A percentile compares a stretch with the other conserved stretches of the same genome.
Conservation (phyloP, 2,888 invertebrate genomes). For the Cetonia aurata region DNA sequence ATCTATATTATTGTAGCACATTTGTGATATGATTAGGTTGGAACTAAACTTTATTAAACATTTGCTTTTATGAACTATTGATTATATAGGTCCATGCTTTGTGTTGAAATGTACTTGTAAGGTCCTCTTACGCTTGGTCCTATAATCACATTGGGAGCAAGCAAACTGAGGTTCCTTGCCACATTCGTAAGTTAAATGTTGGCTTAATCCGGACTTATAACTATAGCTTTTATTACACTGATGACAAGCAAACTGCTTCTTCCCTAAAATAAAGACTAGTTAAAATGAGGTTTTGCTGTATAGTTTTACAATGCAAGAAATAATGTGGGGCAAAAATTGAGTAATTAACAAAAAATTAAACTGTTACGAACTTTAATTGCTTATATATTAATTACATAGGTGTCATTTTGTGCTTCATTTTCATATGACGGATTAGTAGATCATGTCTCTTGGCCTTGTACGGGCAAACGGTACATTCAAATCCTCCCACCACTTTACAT, state of each 20-base stretch:
- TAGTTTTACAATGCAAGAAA: not conserved
- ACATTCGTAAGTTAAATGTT: conserved; percentile 62
- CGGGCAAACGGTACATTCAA: conserved; percentile 13
- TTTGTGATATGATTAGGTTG: no score
- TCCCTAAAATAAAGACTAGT: conserved; percentile 1
- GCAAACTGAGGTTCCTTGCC: conserved; percentile 66
- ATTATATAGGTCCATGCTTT: no score
- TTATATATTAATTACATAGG: conserved; percentile 4
- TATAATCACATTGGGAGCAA: conserved; percentile 48
- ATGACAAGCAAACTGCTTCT: conserved; percentile 29
- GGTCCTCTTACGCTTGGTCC: conserved; percentile 70
- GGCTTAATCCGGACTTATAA: conserved; percentile 41
- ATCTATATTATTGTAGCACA: no score
- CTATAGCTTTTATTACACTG: conserved; percentile 44
- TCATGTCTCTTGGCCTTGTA: conserved; percentile 38
- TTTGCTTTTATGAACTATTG: not conserved
- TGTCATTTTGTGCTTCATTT: conserved; percentile 2
- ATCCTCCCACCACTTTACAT: conserved; percentile 28
- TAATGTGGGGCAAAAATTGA: not conserved
- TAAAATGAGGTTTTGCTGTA: not conserved
- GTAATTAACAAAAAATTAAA: not conserved
- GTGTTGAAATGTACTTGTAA: conserved; percentile 17
- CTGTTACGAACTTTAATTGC: not conserved
- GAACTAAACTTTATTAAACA: no score
- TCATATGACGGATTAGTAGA: conserved; percentile 22